Percentiles rank a stretch among this genome's conserved stretches.
These are phyloP conservation scores for Drosophila truncata DNA, from an alignment of 1,140 invertebrate genomes.

Conservation along the genomic window DNA sequence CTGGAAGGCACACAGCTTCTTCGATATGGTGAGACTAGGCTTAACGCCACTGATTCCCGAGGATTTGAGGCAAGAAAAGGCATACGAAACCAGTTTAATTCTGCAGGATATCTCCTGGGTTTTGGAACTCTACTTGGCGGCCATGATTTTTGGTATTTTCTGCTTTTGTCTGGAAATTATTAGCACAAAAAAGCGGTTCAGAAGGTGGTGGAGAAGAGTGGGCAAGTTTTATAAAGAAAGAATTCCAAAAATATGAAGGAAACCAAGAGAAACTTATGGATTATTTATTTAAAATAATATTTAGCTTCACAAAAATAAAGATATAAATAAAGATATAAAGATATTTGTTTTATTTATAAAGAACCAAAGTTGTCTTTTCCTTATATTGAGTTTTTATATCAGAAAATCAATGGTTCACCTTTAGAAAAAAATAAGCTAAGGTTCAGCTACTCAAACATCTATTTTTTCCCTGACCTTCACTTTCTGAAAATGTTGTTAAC, in stretches of 20 bases:
- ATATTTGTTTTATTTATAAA: background rate
- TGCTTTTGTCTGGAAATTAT: constrained; percentile 41
- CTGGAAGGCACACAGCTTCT: constrained; percentile 46
- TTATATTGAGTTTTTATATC: background rate
- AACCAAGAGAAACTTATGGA: background rate
- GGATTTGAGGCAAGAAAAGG: constrained; percentile 27
- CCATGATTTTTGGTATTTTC: background rate
- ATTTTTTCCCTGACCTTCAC: background rate
- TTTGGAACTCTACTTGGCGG: constrained; percentile 18
- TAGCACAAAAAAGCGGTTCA: background rate
- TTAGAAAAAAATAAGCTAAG: too few relatives aligned
- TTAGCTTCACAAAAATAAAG: background rate
- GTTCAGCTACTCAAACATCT: background rate
- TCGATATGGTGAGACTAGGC: constrained; percentile 41
- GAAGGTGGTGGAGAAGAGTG: background rate
- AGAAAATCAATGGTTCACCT: background rate
- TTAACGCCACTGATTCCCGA: background rate
- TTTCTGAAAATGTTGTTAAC: background rate
- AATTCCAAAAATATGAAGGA: too few relatives aligned
- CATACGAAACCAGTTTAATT: background rate
- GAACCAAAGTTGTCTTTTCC: too few relatives aligned
- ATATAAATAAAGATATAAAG: background rate
- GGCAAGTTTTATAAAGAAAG: background rate
- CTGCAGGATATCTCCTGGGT: constrained; percentile 40
- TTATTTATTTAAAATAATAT: background rate